These are phyloP conservation scores for Drosophila seguyi DNA, from an alignment of 1,140 invertebrate genomes.

Conservation along the genomic window DNA sequence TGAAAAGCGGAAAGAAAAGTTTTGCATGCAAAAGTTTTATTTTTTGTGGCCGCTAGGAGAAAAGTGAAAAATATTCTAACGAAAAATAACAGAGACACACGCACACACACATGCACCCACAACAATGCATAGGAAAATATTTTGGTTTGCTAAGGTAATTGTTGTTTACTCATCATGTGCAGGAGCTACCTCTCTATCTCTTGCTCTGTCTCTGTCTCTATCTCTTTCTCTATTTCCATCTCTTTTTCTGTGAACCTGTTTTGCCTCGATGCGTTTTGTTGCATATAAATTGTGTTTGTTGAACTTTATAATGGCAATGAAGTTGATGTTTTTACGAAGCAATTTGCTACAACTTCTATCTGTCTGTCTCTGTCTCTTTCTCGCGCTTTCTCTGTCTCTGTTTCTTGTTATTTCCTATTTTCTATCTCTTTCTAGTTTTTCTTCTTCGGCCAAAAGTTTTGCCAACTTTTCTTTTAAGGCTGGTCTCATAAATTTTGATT, in stretches of 20 bases:
- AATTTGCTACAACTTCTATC: slow-evolving; percentile 41
- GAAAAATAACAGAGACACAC: not conserved
- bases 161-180: slow-evolving; percentile 57
- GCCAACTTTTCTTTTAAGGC: slow-evolving; percentile 48
- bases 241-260: slow-evolving; percentile 1
- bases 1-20: slow-evolving; percentile 21
- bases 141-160: slow-evolving; percentile 55
- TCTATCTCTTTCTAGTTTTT: slow-evolving; percentile 3
- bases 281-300: slow-evolving; percentile 52
- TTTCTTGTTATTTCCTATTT: slow-evolving; percentile 4
- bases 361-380: not conserved
- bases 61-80: slow-evolving; percentile 21
- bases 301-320: slow-evolving; percentile 56
- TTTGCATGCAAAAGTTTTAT: slow-evolving; percentile 33
- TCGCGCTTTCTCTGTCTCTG: not conserved
- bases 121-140: slow-evolving; percentile 34
- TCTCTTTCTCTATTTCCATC: not conserved
- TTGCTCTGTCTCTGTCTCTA: not conserved
- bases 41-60: not conserved
- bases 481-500: slow-evolving; percentile 52
- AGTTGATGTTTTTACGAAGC: slow-evolving; percentile 53
- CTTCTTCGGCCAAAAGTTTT: slow-evolving; percentile 20
- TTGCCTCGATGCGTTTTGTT: slow-evolving; percentile 34
- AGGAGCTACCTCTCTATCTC: slow-evolving; percentile 4
- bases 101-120: slow-evolving; percentile 5